Conservation (phyloP, 2,888 invertebrate genomes). For the Pterostichus madidus region DNA sequence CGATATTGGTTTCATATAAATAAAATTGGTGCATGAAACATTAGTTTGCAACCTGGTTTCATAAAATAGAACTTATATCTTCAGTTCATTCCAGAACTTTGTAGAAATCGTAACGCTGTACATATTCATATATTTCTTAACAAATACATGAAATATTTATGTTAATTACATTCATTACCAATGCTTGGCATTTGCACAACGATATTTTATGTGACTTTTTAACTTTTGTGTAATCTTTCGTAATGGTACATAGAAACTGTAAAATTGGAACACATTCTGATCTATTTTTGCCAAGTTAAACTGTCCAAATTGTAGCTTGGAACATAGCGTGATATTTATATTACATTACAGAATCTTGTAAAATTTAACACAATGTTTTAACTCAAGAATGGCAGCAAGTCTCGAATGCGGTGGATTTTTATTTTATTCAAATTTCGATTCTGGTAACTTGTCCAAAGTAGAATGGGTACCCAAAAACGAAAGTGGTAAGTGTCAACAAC, state of each 20-base stretch:
- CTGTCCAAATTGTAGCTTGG: conserved; percentile 15
- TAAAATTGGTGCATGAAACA: conserved; percentile 28
- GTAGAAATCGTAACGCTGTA: neutral
- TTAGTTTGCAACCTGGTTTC: conserved; percentile 46
- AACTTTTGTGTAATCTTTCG: conserved; percentile 11
- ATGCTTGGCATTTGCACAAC: conserved; percentile 21
- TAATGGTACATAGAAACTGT: conserved; percentile 1
- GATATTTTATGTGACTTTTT: conserved; percentile 28
- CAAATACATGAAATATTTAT: neutral
- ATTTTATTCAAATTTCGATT: conserved; percentile 94
- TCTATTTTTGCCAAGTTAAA: conserved; percentile 26
- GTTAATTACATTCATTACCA: neutral
- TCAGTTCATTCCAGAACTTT: conserved; percentile 20
- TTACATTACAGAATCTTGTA: conserved; percentile 43
- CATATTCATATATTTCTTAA: neutral
- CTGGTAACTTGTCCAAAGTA: conserved; percentile 91
- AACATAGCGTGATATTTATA: conserved; percentile 28
- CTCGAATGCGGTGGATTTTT: conserved; percentile 86
- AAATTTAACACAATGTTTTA: conserved; percentile 10
- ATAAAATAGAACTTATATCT: conserved; percentile 18
- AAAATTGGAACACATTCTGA: conserved; percentile 29
- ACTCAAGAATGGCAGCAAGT: conserved; percentile 75
- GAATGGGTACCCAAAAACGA: conserved; percentile 84
- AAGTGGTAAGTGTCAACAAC: conserved; percentile 77
- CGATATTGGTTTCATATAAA: conserved; percentile 38